These are phyloP conservation scores for Onychostruthus taczanowskii DNA, from an alignment of 2,113 vertebrate species.

Conservation along the genomic window DNA sequence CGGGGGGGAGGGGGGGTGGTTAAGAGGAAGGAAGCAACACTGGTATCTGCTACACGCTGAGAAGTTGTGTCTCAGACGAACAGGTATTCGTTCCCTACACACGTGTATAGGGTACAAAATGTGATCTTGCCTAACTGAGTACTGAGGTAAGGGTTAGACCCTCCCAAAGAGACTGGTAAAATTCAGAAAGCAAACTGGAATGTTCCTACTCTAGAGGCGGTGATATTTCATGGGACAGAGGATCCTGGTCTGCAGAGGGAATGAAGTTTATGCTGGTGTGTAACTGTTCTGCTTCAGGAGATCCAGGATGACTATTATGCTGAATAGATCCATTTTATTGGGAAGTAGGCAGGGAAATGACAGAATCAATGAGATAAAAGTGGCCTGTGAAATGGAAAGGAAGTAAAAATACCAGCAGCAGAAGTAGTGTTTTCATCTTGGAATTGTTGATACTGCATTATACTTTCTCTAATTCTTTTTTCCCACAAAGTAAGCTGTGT, in stretches of 20 bases:
- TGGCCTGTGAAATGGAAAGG: not conserved
- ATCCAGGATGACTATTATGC: not conserved
- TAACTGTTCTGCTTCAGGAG: not conserved
- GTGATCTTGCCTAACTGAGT: not conserved
- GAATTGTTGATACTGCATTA: not conserved
- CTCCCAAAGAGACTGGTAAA: not conserved
- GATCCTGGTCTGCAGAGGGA: not conserved
- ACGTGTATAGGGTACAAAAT: not conserved
- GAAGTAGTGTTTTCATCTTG: not conserved
- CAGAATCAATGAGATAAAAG: not conserved
- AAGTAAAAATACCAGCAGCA: not conserved
- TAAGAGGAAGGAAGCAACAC: not conserved
- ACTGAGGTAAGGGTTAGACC: not conserved
- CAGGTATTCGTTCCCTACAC: not conserved
- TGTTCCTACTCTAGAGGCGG: not conserved
- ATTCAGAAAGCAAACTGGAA: not conserved
- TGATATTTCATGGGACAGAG: not conserved
- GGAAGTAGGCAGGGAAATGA: not conserved
- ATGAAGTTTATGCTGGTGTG: not conserved
- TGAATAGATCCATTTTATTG: not conserved
- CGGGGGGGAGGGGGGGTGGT: fast-evolving
- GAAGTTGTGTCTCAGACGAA: not conserved
- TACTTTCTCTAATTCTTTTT: not conserved
- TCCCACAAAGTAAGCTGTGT: not conserved
- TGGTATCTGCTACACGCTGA: not conserved